A percentile compares a stretch with the other conserved stretches of the same genome.
phyloP scores from a whole-genome alignment of 2,113 vertebrate genomes.

The Cromileptes altivelis region DNA sequence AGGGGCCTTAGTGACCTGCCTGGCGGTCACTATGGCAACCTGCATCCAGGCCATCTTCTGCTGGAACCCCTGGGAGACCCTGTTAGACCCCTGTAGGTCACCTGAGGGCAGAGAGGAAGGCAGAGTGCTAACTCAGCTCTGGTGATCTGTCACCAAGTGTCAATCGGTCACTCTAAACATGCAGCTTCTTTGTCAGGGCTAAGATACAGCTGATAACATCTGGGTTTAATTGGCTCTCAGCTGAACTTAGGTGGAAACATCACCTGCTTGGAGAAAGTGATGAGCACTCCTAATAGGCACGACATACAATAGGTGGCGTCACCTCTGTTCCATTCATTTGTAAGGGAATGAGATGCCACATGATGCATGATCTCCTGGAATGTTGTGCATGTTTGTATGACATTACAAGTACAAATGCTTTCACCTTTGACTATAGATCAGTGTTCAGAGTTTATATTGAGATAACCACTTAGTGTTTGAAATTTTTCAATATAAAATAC shows the following conservation, averaged over 20 bases:
- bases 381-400: no score
- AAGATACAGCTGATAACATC: slow-evolving; percentile 42
- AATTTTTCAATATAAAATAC: neutral
- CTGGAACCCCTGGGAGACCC: slow-evolving; percentile 42
- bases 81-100: slow-evolving; percentile 60
- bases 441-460: no score
- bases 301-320: neutral
- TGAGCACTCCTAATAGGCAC: neutral
- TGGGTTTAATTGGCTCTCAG: slow-evolving; percentile 29
- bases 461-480: no score
- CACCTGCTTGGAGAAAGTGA: slow-evolving; percentile 10
- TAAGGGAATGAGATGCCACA: neutral
- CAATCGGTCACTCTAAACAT: neutral
- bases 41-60: slow-evolving; percentile 43
- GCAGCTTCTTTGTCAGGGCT: neutral
- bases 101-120: slow-evolving; percentile 36
- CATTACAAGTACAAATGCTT: neutral
- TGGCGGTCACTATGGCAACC: slow-evolving; percentile 61
- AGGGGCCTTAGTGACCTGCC: slow-evolving; percentile 42
- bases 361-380: neutral
- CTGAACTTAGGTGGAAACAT: slow-evolving; percentile 11
- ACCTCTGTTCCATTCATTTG: neutral
- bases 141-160: slow-evolving; percentile 39
- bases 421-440: neutral
- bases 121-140: slow-evolving; percentile 48